These are phyloP conservation scores for Callitettix versicolor DNA, from an alignment of 1,140 invertebrate species.

Conservation along the genomic window DNA sequence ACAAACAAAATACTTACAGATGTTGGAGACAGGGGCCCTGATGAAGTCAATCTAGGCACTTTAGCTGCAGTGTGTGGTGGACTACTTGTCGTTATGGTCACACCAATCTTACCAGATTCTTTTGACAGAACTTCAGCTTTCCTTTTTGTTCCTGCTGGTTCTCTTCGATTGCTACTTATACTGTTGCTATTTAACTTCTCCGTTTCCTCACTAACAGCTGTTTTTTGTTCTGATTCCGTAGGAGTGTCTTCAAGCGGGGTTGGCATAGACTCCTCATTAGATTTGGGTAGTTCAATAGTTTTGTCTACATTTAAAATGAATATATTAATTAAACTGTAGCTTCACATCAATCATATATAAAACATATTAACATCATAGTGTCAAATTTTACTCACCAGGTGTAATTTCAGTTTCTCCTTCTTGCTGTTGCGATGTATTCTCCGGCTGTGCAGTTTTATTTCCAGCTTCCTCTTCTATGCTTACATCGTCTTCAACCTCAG, in stretches of 20 bases:
- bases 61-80: constrained; percentile 46
- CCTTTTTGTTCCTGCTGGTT: constrained; percentile 52
- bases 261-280: not conserved
- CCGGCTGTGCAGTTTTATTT: too few species aligned
- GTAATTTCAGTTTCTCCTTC: too few species aligned
- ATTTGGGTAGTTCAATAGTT: not conserved
- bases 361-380: not conserved
- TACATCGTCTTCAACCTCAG: too few species aligned
- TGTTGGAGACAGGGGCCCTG: constrained; percentile 30
- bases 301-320: not conserved
- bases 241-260: not conserved
- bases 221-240: constrained; percentile 17
- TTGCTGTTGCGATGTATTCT: too few species aligned
- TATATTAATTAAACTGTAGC: not conserved
- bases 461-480: too few species aligned
- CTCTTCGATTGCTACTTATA: constrained; percentile 35
- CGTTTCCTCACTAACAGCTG: constrained; percentile 34
- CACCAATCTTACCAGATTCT: constrained; percentile 79
- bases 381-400: not conserved
- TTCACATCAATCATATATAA: not conserved
- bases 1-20: constrained; percentile 7
- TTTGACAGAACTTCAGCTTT: constrained; percentile 71
- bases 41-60: constrained; percentile 30
- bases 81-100: constrained; percentile 70
- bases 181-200: constrained; percentile 31